phyloP scores from a whole-genome alignment of 2,888 invertebrate species.

The Ferrisia virgata region DNA sequence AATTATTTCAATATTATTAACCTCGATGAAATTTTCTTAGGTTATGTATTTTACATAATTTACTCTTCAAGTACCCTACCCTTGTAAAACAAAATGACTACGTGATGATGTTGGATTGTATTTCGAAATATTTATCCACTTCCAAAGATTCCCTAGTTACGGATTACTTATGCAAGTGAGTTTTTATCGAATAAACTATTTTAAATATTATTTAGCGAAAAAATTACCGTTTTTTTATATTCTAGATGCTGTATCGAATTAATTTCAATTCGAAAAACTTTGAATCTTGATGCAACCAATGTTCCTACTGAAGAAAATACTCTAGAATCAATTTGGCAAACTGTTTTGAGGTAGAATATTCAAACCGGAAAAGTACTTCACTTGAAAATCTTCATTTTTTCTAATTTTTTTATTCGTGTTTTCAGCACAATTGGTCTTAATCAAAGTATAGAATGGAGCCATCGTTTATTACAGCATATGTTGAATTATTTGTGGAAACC shows the following conservation, averaged over 20 bases:
- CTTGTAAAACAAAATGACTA: constrained; percentile 51
- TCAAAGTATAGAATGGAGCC: constrained; percentile 55
- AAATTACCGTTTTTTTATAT: not conserved
- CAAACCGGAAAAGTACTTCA: not conserved
- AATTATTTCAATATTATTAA: not conserved
- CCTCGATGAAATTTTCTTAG: constrained; percentile 29
- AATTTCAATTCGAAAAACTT: constrained; percentile 51
- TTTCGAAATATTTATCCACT: constrained; percentile 53
- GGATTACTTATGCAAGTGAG: constrained; percentile 51
- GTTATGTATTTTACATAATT: constrained; percentile 47
- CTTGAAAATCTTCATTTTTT: not conserved
- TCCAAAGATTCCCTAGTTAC: constrained; percentile 53
- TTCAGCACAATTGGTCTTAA: constrained; percentile 56
- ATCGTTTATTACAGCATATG: constrained; percentile 55
- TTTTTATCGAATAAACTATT: constrained; percentile 10
- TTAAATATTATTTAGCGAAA: not conserved
- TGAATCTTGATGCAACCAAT: constrained; percentile 47
- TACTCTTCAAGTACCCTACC: constrained; percentile 47
- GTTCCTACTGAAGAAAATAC: constrained; percentile 50
- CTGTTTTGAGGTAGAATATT: constrained; percentile 53
- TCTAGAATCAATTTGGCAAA: constrained; percentile 54
- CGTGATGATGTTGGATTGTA: constrained; percentile 53
- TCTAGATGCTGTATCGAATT: constrained; percentile 51
- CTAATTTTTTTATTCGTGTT: constrained; percentile 46
- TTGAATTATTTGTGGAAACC: constrained; percentile 34